Evolutionary conservation across 2,113 vertebrate genomes (phyloP).

Genomic region (Pelodiscus sinensis): DNA sequence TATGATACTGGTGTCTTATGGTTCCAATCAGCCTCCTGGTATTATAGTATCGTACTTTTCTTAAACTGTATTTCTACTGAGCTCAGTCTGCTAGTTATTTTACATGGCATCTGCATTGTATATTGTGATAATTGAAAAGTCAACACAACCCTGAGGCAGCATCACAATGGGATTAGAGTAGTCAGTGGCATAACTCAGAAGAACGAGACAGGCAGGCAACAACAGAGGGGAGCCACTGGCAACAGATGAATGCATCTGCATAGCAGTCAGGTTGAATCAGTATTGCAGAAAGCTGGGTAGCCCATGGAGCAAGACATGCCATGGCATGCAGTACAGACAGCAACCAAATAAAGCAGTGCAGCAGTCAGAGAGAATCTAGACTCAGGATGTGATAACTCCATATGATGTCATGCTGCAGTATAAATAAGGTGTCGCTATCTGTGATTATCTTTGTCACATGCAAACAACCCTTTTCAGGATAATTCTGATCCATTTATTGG

Average conservation of each 20-base stretch:
- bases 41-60: constrained; percentile 10
- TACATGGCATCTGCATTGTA: constrained; percentile 2
- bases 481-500: neutral
- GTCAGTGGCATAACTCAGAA: constrained; percentile 29
- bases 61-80: constrained; percentile 35
- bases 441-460: neutral
- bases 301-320: accelerated
- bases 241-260: neutral
- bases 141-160: neutral
- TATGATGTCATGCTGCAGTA: neutral
- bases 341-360: neutral
- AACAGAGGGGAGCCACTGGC: neutral
- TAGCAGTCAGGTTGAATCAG: neutral
- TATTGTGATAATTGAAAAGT: constrained; percentile 44
- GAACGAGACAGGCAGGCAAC: constrained; percentile 29
- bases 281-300: neutral
- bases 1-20: constrained; percentile 21
- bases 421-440: neutral
- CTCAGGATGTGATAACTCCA: neutral
- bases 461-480: neutral
- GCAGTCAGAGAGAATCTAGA: neutral
- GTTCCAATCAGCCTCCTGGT: constrained; percentile 58
- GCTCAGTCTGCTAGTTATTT: constrained; percentile 35
- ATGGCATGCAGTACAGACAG: neutral
- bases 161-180: neutral